Conservation (phyloP, 2,888 invertebrate genomes). For the Drosophila pseudotakahashii region DNA sequence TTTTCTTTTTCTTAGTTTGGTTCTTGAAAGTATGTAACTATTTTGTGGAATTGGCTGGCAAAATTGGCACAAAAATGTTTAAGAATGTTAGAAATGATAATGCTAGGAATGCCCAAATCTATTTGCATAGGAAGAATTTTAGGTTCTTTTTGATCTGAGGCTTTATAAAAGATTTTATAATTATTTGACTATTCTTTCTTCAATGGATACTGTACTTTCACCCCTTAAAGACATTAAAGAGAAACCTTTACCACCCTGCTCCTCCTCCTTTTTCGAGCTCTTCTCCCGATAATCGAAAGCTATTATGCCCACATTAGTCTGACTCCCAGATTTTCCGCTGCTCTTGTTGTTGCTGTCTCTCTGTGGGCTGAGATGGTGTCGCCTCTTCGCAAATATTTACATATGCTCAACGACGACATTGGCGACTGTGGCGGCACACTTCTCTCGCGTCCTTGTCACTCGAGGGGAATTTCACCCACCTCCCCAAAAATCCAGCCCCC, state of each 20-base stretch:
- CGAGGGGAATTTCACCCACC: slow-evolving; percentile 19
- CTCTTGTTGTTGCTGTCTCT: slow-evolving; percentile 11
- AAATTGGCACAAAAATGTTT: slow-evolving; percentile 45
- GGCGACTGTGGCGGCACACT: slow-evolving; percentile 41
- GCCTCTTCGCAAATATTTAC: slow-evolving; percentile 75
- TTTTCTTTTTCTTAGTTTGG: slow-evolving; percentile 15
- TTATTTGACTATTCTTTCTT: not conserved
- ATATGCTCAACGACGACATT: slow-evolving; percentile 63
- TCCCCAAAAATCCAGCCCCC: slow-evolving; percentile 13
- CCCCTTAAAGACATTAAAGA: slow-evolving; percentile 15
- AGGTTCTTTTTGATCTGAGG: not conserved
- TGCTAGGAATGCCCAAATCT: not conserved
- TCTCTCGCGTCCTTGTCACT: slow-evolving; percentile 63
- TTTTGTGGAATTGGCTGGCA: slow-evolving; percentile 44
- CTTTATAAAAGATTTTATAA: no score
- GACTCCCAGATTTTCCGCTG: slow-evolving; percentile 50
- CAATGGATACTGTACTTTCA: not conserved
- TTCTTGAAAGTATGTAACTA: slow-evolving; percentile 40
- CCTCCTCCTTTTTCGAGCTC: not conserved
- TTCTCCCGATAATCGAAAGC: slow-evolving; percentile 76
- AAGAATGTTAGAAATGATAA: slow-evolving; percentile 3
- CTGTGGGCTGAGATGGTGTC: slow-evolving; percentile 41
- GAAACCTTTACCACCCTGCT: not conserved
- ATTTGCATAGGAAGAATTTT: not conserved
- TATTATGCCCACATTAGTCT: slow-evolving; percentile 75